Evolutionary conservation across 2,888 invertebrate genomes (phyloP).

Genomic region (Heliconius erato): DNA sequence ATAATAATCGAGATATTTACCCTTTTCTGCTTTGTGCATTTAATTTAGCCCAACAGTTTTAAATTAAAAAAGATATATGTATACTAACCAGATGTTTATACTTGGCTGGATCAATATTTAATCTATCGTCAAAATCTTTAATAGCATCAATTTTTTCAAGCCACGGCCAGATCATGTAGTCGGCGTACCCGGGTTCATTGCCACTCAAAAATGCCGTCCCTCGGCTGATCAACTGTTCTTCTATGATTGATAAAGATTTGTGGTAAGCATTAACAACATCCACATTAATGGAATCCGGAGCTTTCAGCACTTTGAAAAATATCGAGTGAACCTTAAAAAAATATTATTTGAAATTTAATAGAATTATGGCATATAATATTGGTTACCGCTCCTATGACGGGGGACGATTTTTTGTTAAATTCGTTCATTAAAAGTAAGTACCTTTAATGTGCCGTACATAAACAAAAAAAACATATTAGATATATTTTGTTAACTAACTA

Average conservation of each 20-base stretch:
- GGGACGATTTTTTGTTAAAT: too few relatives aligned
- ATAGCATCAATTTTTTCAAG: slow-evolving; percentile 87
- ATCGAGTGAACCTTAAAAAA: slow-evolving; percentile 64
- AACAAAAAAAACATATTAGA: too few relatives aligned
- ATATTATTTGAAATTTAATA: neutral
- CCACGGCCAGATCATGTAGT: slow-evolving; percentile 96
- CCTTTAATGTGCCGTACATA: too few relatives aligned
- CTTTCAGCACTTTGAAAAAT: slow-evolving; percentile 61
- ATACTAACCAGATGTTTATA: slow-evolving; percentile 77
- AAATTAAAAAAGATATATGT: neutral
- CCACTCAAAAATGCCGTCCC: slow-evolving; percentile 88
- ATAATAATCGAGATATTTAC: neutral
- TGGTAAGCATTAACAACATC: slow-evolving; percentile 60
- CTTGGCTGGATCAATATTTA: slow-evolving; percentile 83
- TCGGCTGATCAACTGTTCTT: slow-evolving; percentile 87
- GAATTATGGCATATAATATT: too few relatives aligned
- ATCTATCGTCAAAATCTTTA: slow-evolving; percentile 78
- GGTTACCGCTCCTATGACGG: too few relatives aligned
- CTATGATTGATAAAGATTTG: slow-evolving; percentile 86
- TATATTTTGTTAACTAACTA: too few relatives aligned
- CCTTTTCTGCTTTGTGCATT: neutral
- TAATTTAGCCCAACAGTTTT: neutral
- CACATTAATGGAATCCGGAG: slow-evolving; percentile 65
- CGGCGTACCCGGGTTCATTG: slow-evolving; percentile 89
- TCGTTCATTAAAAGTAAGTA: too few relatives aligned